Evolutionary conservation across 2,797 vertebrate genomes (phyloP), one percentile per base, ranked within the genome.

Genomic region (Sarcoramphus papa): DNA sequence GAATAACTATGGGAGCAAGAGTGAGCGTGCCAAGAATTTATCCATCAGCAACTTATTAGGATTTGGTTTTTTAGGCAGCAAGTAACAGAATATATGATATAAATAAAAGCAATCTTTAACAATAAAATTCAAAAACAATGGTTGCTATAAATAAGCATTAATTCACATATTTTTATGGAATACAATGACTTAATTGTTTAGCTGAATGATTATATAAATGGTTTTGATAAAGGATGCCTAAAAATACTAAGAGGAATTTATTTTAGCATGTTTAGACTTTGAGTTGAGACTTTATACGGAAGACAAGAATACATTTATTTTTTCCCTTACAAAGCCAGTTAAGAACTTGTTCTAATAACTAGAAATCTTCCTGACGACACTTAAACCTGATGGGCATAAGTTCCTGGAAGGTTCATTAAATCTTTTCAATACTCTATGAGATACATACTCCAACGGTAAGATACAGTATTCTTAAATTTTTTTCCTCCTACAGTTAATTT

Each of bases 1-100:
- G 97, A 97, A 98, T 98, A 98, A 97, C 98, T 98, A 98, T 64
- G 82, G 88, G 93, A 97, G 97, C 92, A 97, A 96, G 91, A 97
- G 13, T n/a, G 56, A 96, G 51, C 12, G 12, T 95, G 96, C 94
- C 90, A 94, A 93, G 63, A 96, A 88, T 82, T 96, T 95, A 96
- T 94, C 86, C 91, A 96, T 94, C 64, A 95, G 72, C 81, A 96
- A 70, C 62, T 93, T 96, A 54, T 62, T 91, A 76, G 63, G 56
- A 89, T 92, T 95, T 94, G 85, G 14, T 95, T 92, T 70, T 96
- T 95, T 94, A 92, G 95, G 92, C 96, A 97, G 57, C 67, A 92
- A 96, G 80, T 77, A 78, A 87, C 47, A 96, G 40, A 96, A 93
- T 67, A 96, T 57, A 75, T 31, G 82, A 75, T 74, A 96, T 78